Evolutionary conservation across 2,888 invertebrate genomes (phyloP).

Genomic region (Habroteleia sp.): DNA sequence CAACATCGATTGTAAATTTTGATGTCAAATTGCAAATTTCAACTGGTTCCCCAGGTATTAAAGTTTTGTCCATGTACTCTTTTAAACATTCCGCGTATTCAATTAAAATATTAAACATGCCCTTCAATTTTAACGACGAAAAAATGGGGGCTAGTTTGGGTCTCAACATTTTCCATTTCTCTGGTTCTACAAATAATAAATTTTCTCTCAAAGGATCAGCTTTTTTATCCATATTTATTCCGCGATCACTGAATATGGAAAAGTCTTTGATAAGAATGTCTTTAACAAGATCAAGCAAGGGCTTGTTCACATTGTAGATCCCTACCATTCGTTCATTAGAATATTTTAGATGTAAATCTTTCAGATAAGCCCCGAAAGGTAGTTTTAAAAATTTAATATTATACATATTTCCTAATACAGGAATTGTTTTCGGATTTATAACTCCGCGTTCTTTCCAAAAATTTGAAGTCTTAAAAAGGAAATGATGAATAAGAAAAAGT

Average conservation of each 20-base stretch:
- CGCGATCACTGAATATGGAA: constrained; percentile 60
- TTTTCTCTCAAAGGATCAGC: constrained; percentile 80
- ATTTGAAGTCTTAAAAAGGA: no score
- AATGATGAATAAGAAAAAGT: no score
- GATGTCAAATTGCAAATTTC: constrained; percentile 74
- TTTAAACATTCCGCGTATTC: constrained; percentile 79
- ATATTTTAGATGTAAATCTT: no score
- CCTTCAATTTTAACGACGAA: constrained; percentile 81
- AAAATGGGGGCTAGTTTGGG: constrained; percentile 82
- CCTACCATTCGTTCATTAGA: no score
- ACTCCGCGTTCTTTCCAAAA: no score
- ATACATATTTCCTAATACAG: no score
- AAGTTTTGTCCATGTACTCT: constrained; percentile 76
- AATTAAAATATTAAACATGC: constrained; percentile 81
- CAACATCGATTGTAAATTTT: constrained; percentile 79
- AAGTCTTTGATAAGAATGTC: constrained; percentile 80
- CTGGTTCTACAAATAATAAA: constrained; percentile 79
- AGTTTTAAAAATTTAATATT: no score
- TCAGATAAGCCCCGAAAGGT: no score
- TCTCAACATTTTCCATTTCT: constrained; percentile 82
- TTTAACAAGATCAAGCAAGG: constrained; percentile 76
- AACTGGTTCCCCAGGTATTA: constrained; percentile 59
- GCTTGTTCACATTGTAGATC: no score
- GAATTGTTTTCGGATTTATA: no score
- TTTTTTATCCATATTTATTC: constrained; percentile 69